Percentiles rank a stretch among this genome's conserved stretches.
Evolutionary conservation across 2,888 invertebrate genomes (phyloP).

Genomic region (Lycophotia porphyrea): DNA sequence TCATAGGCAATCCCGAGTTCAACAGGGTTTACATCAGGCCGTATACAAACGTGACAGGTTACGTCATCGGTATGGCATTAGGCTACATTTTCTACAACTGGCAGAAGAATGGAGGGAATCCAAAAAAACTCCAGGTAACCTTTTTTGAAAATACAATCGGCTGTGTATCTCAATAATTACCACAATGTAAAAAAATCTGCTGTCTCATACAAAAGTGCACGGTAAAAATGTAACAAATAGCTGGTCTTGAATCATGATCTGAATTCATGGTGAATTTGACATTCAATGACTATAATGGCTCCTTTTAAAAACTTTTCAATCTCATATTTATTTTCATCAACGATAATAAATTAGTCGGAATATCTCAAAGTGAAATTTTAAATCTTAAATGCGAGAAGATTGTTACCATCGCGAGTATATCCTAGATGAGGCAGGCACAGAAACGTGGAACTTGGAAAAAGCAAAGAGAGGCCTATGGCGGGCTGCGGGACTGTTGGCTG

Average conservation of each 20-base stretch:
- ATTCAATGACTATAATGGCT: neutral
- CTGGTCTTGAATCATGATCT: too few species aligned
- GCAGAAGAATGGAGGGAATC: constrained; percentile 66
- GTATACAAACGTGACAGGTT: constrained; percentile 76
- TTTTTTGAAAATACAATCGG: neutral
- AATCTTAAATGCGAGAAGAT: neutral
- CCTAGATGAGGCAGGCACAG: neutral
- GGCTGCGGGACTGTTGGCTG: too few species aligned
- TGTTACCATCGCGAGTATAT: neutral
- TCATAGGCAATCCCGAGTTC: constrained; percentile 68
- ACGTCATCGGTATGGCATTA: constrained; percentile 72
- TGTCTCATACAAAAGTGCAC: too few species aligned
- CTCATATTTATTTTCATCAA: too few species aligned
- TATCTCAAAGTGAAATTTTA: too few species aligned
- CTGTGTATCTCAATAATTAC: neutral
- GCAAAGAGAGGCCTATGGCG: too few species aligned
- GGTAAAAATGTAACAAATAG: too few species aligned
- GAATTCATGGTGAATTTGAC: neutral
- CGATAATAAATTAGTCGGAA: neutral
- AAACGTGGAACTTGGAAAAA: neutral
- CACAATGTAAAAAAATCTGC: neutral
- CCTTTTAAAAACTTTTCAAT: neutral
- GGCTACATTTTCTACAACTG: constrained; percentile 73
- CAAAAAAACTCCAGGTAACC: constrained; percentile 68
- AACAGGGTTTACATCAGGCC: constrained; percentile 72